Base-by-base conservation (phyloP, 2,797 vertebrate genomes). In the Platyrinchus mystaceus region DNA sequence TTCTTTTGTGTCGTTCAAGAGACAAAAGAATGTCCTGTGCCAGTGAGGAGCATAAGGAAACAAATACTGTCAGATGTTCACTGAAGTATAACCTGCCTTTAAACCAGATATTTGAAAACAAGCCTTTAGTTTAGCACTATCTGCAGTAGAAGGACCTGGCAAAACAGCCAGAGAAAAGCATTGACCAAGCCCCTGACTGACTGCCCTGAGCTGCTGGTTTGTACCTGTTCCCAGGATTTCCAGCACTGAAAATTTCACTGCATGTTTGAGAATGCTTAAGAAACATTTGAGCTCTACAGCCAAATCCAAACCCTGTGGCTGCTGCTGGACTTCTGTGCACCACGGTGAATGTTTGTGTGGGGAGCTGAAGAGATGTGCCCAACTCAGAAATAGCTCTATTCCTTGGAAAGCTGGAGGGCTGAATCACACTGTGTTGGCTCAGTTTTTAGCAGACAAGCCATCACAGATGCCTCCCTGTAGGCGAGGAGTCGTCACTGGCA, bases 341-440 rank as follows among this genome's bases (percentile, higher is more conserved):
- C 7, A 3, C 73, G 2, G 10, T 15, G 71, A 91, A 55, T 67
- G 87, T 75, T 94, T 91, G 94, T 96, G 94, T 83, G 91, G 95
- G 94, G 95, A 93, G 88, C 84, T 76, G 70, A 19, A 60, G 91
- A 43, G 93, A 91, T 52, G 83, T 79, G 85, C 90, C 60, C 20
- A 43, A 58, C 95, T 96, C 95, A 90, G 91, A 96, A 97, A 96
- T 95, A 96, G 94, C 94, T 96, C 46, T 75, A 63, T 96, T 95
- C 95, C 94, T 95, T 95, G 96, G 94, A 95, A 97, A 97, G 95
- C 91, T 96, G 73, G 78, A 91, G 83, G 94, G 66, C 96, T 97
- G 96, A 96, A 95, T 97, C 96, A 97, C 95, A 49, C 82, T 91
- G 95, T 96, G 95, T 94, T 97, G 96, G 96, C 95, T 96, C 95